These are phyloP conservation scores for Jordanella pulchra DNA, from an alignment of 2,797 vertebrate genomes.

Conservation along the genomic window DNA sequence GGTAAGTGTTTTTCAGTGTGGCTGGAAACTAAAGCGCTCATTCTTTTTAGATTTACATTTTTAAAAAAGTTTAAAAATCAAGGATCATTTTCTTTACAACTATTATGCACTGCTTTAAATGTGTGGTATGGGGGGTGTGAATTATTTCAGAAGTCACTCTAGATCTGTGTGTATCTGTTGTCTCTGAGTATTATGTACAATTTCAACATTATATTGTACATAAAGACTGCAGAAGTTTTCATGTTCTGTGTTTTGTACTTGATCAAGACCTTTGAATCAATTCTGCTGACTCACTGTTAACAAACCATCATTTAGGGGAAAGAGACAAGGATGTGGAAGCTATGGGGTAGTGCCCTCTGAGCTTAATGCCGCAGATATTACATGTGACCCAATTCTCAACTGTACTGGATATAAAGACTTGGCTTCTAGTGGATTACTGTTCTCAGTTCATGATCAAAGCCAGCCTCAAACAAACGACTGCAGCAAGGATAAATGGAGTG, in stretches of 20 bases:
- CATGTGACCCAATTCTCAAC: conserved; percentile 71
- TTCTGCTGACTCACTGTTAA: conserved; percentile 62
- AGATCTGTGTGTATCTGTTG: too few species aligned
- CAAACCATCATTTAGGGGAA: conserved; percentile 33
- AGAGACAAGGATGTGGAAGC: conserved; percentile 43
- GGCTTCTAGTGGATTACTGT: conserved; percentile 70
- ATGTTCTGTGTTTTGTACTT: conserved; percentile 49
- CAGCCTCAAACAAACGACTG: conserved; percentile 52
- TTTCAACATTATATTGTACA: background rate
- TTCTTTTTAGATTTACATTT: background rate
- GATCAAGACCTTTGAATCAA: conserved; percentile 40
- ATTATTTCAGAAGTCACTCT: background rate
- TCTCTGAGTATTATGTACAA: background rate
- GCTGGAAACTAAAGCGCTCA: background rate
- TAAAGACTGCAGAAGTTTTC: conserved; percentile 14
- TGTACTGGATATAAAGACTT: conserved; percentile 74
- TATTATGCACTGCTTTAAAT: background rate
- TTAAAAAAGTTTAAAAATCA: background rate
- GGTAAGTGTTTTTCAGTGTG: background rate
- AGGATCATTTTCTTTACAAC: background rate
- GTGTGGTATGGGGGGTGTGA: background rate
- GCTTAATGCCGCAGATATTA: conserved; percentile 58
- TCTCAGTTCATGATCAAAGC: conserved; percentile 69
- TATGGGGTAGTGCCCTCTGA: conserved; percentile 52
- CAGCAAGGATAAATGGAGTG: conserved; percentile 43